Percentiles rank a stretch among this genome's conserved stretches.
Conservation (phyloP, 2,797 vertebrate species). For the Streptopelia turtur region DNA sequence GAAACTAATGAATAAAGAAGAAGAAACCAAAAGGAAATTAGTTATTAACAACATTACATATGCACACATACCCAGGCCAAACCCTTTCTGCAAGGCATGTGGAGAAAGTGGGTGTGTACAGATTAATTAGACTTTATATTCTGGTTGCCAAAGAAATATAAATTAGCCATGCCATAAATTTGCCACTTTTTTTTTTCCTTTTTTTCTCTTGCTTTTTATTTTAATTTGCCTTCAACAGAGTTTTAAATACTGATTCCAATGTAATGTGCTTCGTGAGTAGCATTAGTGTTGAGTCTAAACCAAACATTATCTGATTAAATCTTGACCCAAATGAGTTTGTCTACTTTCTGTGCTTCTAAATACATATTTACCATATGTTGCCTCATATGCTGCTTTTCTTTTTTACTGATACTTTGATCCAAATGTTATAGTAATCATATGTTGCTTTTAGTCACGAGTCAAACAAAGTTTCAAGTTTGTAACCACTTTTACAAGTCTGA, state of each 20-base stretch:
- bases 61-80: no score
- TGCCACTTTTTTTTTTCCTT: background rate
- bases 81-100: background rate
- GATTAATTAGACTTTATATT: background rate
- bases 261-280: slow-evolving; percentile 54
- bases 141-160: background rate
- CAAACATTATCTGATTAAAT: slow-evolving; percentile 71
- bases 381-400: slow-evolving; percentile 65
- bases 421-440: slow-evolving; percentile 48
- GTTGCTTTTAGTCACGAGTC: slow-evolving; percentile 17
- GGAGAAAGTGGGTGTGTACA: background rate
- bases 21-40: background rate
- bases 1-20: background rate
- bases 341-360: slow-evolving; percentile 65
- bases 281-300: slow-evolving; percentile 55
- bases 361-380: slow-evolving; percentile 73
- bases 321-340: slow-evolving; percentile 71
- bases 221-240: background rate
- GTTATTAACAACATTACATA: background rate
- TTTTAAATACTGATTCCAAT: slow-evolving; percentile 49
- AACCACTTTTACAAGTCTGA: background rate
- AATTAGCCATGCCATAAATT: background rate
- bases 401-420: slow-evolving; percentile 20
- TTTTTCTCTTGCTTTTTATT: background rate
- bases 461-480: slow-evolving; percentile 20